These are phyloP conservation scores for Coelopa frigida DNA, from an alignment of 1,140 invertebrate species.

Conservation along the genomic window DNA sequence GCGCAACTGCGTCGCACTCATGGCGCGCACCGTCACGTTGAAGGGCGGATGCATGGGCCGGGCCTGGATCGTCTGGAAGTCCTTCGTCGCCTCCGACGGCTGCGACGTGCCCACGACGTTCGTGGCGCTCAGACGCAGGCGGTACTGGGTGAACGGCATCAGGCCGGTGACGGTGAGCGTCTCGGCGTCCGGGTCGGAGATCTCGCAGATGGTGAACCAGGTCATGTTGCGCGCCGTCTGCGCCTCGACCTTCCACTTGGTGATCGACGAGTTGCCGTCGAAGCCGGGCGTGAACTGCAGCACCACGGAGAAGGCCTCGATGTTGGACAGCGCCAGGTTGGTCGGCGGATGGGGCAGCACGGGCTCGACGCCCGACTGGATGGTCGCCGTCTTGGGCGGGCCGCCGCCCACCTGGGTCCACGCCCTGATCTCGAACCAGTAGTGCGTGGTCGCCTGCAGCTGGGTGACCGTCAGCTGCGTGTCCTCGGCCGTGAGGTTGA, in stretches of 20 bases:
- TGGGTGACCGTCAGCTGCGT: slow-evolving; percentile 51
- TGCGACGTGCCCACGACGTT: slow-evolving; percentile 90
- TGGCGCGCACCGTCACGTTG: slow-evolving; percentile 90
- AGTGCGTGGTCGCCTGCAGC: slow-evolving; percentile 79
- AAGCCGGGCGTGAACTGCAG: slow-evolving; percentile 96
- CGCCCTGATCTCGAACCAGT: slow-evolving; percentile 85
- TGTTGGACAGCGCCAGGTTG: slow-evolving; percentile 86
- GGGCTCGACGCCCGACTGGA: slow-evolving; percentile 94
- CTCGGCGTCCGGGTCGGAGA: slow-evolving; percentile 77
- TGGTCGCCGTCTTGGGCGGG: slow-evolving; percentile 68
- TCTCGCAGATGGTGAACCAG: slow-evolving; percentile 80
- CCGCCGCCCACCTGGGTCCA: slow-evolving; percentile 80
- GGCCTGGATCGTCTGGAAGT: slow-evolving; percentile 94
- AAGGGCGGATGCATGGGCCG: slow-evolving; percentile 86
- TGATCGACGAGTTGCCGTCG: slow-evolving; percentile 98
- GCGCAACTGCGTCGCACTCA: slow-evolving; percentile 84
- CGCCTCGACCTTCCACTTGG: slow-evolving; percentile 91
- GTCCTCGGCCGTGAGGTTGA: slow-evolving; percentile 59
- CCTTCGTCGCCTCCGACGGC: slow-evolving; percentile 85
- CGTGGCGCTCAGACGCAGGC: slow-evolving; percentile 79
- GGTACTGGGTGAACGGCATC: slow-evolving; percentile 85
- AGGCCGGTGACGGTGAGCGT: slow-evolving; percentile 76
- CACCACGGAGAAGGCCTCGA: slow-evolving; percentile 88
- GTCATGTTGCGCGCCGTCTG: slow-evolving; percentile 77
- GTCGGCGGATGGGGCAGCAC: slow-evolving; percentile 85